phyloP scores from a whole-genome alignment of 2,797 vertebrate genomes.

The Discoglossus pictus region DNA sequence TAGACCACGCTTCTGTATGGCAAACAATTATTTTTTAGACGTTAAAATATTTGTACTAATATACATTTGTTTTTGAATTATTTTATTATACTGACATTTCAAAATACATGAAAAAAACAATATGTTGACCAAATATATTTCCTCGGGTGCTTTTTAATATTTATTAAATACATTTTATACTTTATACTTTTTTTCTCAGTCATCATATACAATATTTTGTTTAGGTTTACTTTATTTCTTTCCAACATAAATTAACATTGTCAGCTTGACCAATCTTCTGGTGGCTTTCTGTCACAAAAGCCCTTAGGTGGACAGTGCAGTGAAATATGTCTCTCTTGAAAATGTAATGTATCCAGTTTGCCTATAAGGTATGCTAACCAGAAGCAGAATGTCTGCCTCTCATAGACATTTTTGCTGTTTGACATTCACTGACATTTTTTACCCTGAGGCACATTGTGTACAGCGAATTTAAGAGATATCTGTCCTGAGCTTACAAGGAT shows the following conservation, averaged over 20 bases:
- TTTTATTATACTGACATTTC: too few species aligned
- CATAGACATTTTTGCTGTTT: conserved; percentile 35
- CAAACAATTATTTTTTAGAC: too few species aligned
- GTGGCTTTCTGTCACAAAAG: conserved; percentile 20
- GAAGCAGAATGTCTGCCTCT: conserved; percentile 10
- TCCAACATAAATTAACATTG: conserved; percentile 6
- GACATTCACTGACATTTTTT: conserved; percentile 48
- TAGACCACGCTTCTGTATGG: too few species aligned
- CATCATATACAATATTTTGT: background rate
- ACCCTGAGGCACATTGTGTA: conserved; percentile 42
- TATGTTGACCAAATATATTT: too few species aligned
- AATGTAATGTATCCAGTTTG: conserved; percentile 27
- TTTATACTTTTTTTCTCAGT: background rate
- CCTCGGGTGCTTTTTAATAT: too few species aligned
- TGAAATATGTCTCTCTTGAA: conserved; percentile 34
- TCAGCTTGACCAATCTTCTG: conserved; percentile 19
- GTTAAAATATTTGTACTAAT: too few species aligned
- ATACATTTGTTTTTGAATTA: too few species aligned
- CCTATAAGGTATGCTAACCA: conserved; percentile 41
- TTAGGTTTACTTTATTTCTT: conserved; percentile 10
- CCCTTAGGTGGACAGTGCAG: conserved; percentile 11
- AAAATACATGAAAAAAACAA: too few species aligned
- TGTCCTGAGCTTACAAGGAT: conserved; percentile 33
- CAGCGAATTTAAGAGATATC: conserved; percentile 45
- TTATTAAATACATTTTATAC: background rate